Evolutionary conservation across 2,888 invertebrate species (phyloP), one percentile per base, ranked within the genome.

Genomic region (Drosophila ezoana): DNA sequence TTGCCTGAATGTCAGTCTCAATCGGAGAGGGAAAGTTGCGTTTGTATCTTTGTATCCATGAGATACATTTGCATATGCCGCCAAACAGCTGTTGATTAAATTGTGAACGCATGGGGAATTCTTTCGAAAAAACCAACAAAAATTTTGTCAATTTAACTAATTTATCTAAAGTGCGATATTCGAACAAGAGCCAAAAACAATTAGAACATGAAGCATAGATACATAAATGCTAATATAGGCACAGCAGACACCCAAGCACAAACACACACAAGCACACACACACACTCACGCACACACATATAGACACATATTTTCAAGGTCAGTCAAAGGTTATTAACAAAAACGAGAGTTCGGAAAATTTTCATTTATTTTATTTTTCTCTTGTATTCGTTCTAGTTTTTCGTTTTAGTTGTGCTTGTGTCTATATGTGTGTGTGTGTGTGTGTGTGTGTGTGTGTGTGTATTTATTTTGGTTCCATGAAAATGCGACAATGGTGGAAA

Each of bases 251-350:
- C 18, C 41, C 38, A 47, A n/a, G 43, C 35, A 53, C 10, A 41
- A 18, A 43, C 43, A 45, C 32, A 64, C 40, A 57, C 52, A 16
- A 18, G 18, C 61, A 69, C 53, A 81, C 72, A 69, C 62, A 69
- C 41, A 81, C 67, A 78, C 57, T 65, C 57, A 86, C 71, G 74
- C n/a, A 13, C 57, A 86, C 71, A 76, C n/a, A 13, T 3, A 13
- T 2, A 43, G 38, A 72, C 59, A 89, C 70, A 78, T 72, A 63
- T 72, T 79, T 78, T 90, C 90, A 90, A 90, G 90, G 90, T 90
- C 89, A 89, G 78, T 74, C 73, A 85, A 79, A 90, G 90, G 90
- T 90, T 89, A 85, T 84, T 76, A 71, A 81, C 74, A 77, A 81
- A 88, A 84, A 68, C 67, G 69, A 72, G 58, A 64, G 76, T 49